Conservation (phyloP, 2,797 vertebrate genomes). For the Oophaga sylvatica region DNA sequence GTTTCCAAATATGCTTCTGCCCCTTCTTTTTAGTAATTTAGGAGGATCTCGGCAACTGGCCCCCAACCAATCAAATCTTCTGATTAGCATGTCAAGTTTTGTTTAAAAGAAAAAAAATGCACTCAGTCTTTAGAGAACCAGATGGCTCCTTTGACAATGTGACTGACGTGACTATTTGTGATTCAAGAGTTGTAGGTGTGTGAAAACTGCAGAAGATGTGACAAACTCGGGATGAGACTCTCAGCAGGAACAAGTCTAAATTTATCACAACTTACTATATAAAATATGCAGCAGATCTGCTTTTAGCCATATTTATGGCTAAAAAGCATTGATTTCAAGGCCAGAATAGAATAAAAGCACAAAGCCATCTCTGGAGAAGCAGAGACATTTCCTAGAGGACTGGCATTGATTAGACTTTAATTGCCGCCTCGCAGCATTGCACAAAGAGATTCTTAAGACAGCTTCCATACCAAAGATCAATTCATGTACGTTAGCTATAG, state of each 20-base stretch:
- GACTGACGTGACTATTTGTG: background rate
- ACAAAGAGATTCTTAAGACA: background rate
- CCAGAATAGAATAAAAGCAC: conserved; percentile 34
- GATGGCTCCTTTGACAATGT: background rate
- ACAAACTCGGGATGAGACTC: background rate
- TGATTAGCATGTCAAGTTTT: too few species aligned
- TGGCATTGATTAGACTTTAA: conserved; percentile 36
- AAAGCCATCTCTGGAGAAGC: background rate
- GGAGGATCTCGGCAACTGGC: too few species aligned
- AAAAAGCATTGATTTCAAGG: conserved; percentile 28
- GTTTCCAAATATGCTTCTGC: too few species aligned
- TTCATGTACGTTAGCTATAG: background rate
- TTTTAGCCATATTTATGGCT: conserved; percentile 24
- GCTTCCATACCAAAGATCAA: conserved; percentile 1
- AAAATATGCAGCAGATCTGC: background rate
- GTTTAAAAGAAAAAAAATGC: background rate
- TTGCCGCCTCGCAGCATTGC: background rate
- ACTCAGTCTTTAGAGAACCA: background rate
- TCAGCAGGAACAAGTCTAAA: background rate
- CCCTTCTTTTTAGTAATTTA: too few species aligned
- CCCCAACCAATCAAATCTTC: too few species aligned
- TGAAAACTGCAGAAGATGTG: background rate
- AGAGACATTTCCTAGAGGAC: conserved; percentile 15
- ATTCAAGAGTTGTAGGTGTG: background rate
- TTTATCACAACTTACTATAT: background rate